Evolutionary conservation across 2,113 vertebrate genomes (phyloP), one percentile per base, ranked within the genome.

Genomic region (Leptocoma aspasia): DNA sequence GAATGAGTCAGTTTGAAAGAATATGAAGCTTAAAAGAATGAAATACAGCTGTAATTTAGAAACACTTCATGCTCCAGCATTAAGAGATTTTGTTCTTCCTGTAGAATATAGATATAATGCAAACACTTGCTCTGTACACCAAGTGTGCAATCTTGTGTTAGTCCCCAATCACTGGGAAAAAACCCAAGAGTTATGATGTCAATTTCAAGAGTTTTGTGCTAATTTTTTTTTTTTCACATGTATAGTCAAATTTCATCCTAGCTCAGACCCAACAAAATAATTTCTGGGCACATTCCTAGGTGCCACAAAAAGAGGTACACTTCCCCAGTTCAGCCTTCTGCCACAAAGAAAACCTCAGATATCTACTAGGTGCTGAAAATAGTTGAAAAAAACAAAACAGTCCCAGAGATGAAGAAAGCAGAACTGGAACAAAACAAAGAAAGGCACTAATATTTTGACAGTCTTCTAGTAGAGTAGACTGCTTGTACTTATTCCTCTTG

Each of bases 1-100:
- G 20, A 86, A 49, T 50, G 33, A 91, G 81, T 75, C 72, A 84
- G 56, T 8, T 75, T 69, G 70, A 89, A 87, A 82, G 57, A 92
- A 89, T 35, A 14, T 7, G 19, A 86, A 86, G 49, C 61, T 75
- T 12, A 39, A 37, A 71, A 68, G 13, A 89, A 68, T 59, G 21
- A 66, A 88, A 75, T 54, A 79, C 53, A 47, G 61, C 35, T 39
- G 13, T 45, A 59, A 91, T 86, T 87, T 85, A 42, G 78, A 91
- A 94, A 77, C 8, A 41, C 15, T 73, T 54, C 60, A 78, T 60
- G 39, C 12, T 35, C 12, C 35, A 85, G 33, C 60, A 93, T 18
- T 20, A 77, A 84, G 33, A 65, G 11, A 66, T 63, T 61, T 83
- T 66, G 13, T 63, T 91, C 41, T 22, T 77, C 42, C 60, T 70